Percentiles rank a stretch among this genome's conserved stretches.
These are phyloP conservation scores for Umimayanthus chanpuru DNA, from an alignment of 92 coral and sea anemone genomes.

Conservation along the genomic window DNA sequence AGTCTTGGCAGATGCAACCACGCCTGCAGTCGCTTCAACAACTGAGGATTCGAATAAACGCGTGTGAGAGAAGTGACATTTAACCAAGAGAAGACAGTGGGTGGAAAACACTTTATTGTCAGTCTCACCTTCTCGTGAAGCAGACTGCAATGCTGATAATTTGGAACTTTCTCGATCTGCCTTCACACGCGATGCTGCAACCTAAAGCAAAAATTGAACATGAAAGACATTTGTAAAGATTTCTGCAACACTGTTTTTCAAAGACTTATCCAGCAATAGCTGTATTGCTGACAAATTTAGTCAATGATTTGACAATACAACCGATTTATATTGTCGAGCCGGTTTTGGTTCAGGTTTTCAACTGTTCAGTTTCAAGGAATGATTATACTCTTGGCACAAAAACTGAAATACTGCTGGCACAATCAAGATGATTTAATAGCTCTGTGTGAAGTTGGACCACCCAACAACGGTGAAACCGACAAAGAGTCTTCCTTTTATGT, in stretches of 20 bases:
- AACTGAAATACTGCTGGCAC: no score
- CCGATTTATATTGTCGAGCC: background rate
- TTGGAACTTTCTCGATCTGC: constrained; percentile 84
- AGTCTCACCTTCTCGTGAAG: constrained; percentile 82
- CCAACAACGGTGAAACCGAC: no score
- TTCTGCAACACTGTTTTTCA: no score
- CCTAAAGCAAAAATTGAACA: constrained; percentile 54
- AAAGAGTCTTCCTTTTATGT: no score
- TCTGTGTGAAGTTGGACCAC: no score
- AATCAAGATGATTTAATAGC: no score
- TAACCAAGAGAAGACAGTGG: background rate
- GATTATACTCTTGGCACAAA: no score
- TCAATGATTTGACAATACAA: background rate
- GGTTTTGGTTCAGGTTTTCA: no score
- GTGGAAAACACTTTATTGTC: background rate
- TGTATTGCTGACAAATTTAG: background rate
- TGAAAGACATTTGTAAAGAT: background rate
- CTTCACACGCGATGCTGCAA: constrained; percentile 95
- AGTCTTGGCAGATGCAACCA: constrained; percentile 96
- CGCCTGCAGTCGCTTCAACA: constrained; percentile 94
- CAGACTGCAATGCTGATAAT: constrained; percentile 70
- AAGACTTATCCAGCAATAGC: no score
- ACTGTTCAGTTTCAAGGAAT: no score
- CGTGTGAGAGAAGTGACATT: background rate
- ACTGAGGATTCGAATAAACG: constrained; percentile 55